Base-by-base conservation (phyloP, 1,140 invertebrate genomes). In the Eciton burchellii region DNA sequence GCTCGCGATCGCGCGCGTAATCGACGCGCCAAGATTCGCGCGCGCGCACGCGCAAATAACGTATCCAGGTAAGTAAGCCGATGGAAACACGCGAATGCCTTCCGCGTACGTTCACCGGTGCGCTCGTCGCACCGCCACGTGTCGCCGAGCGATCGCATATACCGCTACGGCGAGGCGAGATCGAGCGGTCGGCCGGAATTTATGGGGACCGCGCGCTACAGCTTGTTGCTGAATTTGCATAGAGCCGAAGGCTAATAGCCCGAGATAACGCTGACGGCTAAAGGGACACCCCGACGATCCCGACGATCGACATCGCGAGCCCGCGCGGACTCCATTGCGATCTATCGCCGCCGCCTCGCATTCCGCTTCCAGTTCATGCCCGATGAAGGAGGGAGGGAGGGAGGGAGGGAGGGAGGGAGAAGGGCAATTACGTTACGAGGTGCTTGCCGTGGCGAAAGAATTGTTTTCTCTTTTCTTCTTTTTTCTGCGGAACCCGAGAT, bases 171-270 rank as follows among this genome's bases (percentile, higher is more conserved):
- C 5, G 60, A 56, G 86, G 79, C 85, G 90, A 91, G 91, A 93
- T 93, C 92, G 26, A 35, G 35, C 43, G 91, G 88, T 92, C 90
- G 87, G 57, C 77, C 83, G 86, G 88, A 93, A 94, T 93, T 93
- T 93, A 93, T 93, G 89, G 91, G 86, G 6, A 91, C 87, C 92
- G 90, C 87, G 85, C 91, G 88, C 84, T 90, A 85, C 87, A 79
- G 74, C 85, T 82, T 89, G 90, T 91, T 88, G 84, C 86, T 89
- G 89, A 91, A 93, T 93, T 93, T 93, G 90, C 92, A 93, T 93
- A 91, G 88, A 90, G 90, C 84, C 86, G 84, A 90, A 85, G 82
- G 89, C 91, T 93, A 93, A 93, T 93, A 93, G 93, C 89, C 89
- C 56, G 74, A 90, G 92, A 93, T 92, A 93, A 91, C 89, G 83